phyloP scores from a whole-genome alignment of 2,113 vertebrate species.

The Pluvianellus socialis region DNA sequence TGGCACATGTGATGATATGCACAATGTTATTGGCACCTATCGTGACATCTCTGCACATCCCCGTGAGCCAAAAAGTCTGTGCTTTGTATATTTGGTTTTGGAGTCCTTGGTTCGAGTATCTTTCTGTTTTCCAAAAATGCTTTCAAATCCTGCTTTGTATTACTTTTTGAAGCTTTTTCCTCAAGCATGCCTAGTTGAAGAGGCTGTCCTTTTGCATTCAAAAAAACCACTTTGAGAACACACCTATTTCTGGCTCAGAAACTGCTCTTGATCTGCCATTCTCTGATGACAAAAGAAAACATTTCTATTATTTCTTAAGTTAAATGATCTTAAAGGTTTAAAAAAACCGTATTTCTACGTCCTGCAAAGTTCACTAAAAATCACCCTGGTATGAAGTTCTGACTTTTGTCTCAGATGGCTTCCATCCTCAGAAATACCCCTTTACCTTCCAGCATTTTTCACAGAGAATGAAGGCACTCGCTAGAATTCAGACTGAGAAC shows the following conservation, averaged over 20 bases:
- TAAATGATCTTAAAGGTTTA: neutral
- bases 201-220: neutral
- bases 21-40: accelerated
- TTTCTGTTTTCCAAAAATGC: neutral
- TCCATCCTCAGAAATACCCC: neutral
- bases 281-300: neutral
- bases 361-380: neutral
- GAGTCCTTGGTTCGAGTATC: neutral
- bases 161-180: neutral
- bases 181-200: neutral
- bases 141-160: neutral
- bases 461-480: neutral
- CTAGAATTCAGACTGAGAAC: neutral
- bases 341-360: neutral
- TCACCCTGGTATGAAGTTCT: neutral
- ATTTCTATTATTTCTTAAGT: neutral
- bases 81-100: neutral
- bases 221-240: accelerated
- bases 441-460: neutral
- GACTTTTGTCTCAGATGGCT: neutral
- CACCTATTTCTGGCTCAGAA: neutral
- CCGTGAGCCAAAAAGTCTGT: neutral
- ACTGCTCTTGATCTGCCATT: neutral
- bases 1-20: neutral
- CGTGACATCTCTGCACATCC: neutral